Percentiles rank a stretch among this genome's conserved stretches.
These are phyloP conservation scores for Solenopsis invicta DNA, from an alignment of 1,140 invertebrate genomes.

Conservation along the genomic window DNA sequence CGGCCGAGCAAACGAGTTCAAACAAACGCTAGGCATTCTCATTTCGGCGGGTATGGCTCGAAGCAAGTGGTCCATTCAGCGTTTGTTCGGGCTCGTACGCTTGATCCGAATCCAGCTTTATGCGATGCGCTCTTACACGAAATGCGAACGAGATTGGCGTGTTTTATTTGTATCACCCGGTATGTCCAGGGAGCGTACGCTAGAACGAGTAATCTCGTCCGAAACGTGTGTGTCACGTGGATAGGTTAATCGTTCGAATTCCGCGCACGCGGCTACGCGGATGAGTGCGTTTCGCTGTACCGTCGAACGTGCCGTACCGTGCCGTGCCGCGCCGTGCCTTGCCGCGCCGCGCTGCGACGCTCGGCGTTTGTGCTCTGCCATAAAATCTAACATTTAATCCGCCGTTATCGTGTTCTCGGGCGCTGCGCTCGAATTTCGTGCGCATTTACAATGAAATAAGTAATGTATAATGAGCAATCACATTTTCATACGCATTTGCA, in stretches of 20 bases:
- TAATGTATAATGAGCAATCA: conserved; percentile 17
- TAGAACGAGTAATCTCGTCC: conserved; percentile 54
- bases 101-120: neutral
- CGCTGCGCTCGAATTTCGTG: conserved; percentile 10
- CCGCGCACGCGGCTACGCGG: conserved; percentile 51
- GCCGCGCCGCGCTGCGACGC: conserved; percentile 30
- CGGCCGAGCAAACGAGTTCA: neutral
- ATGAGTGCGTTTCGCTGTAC: conserved; percentile 73
- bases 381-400: conserved; percentile 72
- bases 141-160: neutral
- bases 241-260: conserved; percentile 68
- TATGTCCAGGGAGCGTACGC: conserved; percentile 12
- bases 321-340: neutral
- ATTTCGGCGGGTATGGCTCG: neutral
- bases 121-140: neutral
- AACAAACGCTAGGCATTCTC: neutral
- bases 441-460: neutral
- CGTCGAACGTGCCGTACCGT: conserved; percentile 22
- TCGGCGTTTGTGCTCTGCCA: conserved; percentile 42
- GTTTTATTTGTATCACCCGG: conserved; percentile 34
- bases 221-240: conserved; percentile 51
- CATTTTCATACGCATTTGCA: neutral
- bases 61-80: neutral
- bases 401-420: conserved; percentile 40
- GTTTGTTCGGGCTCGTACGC: neutral